phyloP scores from a whole-genome alignment of 2,113 vertebrate genomes.

The Oncorhynchus gorbuscha region DNA sequence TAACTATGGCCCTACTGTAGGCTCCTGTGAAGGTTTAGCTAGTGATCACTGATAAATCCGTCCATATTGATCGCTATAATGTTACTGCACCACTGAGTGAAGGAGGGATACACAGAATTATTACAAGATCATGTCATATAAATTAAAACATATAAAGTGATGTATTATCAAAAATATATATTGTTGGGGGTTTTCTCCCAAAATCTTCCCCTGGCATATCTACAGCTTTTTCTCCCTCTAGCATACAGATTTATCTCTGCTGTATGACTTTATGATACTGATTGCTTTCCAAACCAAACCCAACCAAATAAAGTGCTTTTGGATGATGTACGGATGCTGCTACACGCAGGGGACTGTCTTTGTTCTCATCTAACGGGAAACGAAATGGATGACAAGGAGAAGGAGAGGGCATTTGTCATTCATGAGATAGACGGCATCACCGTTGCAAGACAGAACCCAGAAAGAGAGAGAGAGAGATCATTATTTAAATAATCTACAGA shows the following conservation, averaged over 20 bases:
- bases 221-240: neutral
- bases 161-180: too few species aligned
- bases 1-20: neutral
- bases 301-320: slow-evolving; percentile 41
- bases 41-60: too few species aligned
- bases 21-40: too few species aligned
- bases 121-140: too few species aligned
- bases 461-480: slow-evolving; percentile 17
- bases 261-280: slow-evolving; percentile 23
- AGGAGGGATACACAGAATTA: too few species aligned
- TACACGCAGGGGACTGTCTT: slow-evolving; percentile 17
- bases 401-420: slow-evolving; percentile 44
- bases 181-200: too few species aligned
- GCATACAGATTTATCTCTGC: neutral
- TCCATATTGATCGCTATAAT: too few species aligned
- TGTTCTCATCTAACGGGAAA: slow-evolving; percentile 42
- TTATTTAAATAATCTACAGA: slow-evolving; percentile 43
- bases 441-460: slow-evolving; percentile 22
- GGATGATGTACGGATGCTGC: slow-evolving; percentile 21
- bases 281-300: slow-evolving; percentile 34
- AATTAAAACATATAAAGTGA: too few species aligned
- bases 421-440: slow-evolving; percentile 30
- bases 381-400: slow-evolving; percentile 51
- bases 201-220: too few species aligned
- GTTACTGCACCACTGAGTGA: too few species aligned